A percentile compares a stretch with the other conserved stretches of the same genome.
phyloP scores from a whole-genome alignment of 2,113 vertebrate species.

The Poeciliopsis turrubarensis region DNA sequence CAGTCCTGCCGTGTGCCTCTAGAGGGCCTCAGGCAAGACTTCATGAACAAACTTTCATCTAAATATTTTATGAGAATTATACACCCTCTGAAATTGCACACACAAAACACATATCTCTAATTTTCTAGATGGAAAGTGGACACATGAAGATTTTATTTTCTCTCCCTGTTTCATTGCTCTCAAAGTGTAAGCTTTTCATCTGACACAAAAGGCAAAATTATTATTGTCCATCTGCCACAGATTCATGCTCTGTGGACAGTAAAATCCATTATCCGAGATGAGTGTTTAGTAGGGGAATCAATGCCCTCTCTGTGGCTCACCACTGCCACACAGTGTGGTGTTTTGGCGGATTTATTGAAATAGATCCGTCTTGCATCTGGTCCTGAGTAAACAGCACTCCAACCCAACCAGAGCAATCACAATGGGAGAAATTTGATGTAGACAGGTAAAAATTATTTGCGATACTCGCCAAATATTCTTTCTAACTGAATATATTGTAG shows the following conservation, averaged over 20 bases:
- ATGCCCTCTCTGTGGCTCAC: not conserved
- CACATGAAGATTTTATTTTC: not conserved
- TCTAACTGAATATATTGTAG: too few species aligned
- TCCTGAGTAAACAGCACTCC: conserved; percentile 13
- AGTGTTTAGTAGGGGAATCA: conserved; percentile 44
- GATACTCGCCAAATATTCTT: not conserved
- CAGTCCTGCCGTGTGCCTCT: conserved; percentile 26
- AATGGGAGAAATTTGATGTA: not conserved
- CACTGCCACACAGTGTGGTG: not conserved
- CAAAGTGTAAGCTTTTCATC: conserved; percentile 52
- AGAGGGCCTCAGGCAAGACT: conserved; percentile 31
- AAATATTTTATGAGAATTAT: conserved; percentile 5
- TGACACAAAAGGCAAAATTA: conserved; percentile 36
- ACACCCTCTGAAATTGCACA: not conserved
- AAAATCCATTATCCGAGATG: conserved; percentile 46
- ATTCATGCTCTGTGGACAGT: conserved; percentile 35
- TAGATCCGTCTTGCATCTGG: conserved; percentile 4
- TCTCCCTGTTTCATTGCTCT: conserved; percentile 25
- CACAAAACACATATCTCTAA: not conserved
- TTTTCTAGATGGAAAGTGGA: not conserved
- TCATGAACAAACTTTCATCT: conserved; percentile 21
- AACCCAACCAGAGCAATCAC: not conserved
- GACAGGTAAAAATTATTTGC: not conserved
- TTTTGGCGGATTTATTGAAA: conserved; percentile 23
- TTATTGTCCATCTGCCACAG: conserved; percentile 56